Evolutionary conservation across 1,140 invertebrate genomes (phyloP), one percentile per base, ranked within the genome.

Genomic region (Cheumatopsyche charites): DNA sequence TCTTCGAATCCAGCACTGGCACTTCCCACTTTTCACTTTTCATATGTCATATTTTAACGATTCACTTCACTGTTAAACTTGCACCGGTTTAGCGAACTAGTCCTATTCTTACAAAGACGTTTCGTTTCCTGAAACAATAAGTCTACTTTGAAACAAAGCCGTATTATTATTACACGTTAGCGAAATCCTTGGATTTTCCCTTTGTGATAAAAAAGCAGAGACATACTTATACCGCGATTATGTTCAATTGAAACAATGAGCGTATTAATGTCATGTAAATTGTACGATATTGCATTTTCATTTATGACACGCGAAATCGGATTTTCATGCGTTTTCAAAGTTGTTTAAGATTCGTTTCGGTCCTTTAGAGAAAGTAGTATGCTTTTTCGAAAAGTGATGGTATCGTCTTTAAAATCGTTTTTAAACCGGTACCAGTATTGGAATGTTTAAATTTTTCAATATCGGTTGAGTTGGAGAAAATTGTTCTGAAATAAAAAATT

Each of bases 1-100:
- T 79, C 61, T 21, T 23, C 19, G 23, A 6, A 47, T 26, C 13
- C 4, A 58, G 23, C 43, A 66, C 42, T 47, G 21, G 23, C 17
- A 49, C 13, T 15, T 15, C 45, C 45, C 45, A 19, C 13, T 49
- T 19, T 15, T 15, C 13, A 19, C 45, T 15, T 19, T 49, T 36
- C 29, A 36, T 36, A 36, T 36, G 29, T 36, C 29, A 36, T 36
- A 36, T 36, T 36, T 4, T 36, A 36, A 36, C 3, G 9, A 9
- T 2, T 63, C n/a, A 15, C 17, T 23, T n/a, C 12, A 58, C 19
- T 21, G 23, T 25, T 58, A 25, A 58, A 12, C 17, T 19, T 52
- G 11, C 17, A 15, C 49, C 17, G 15, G 9, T 52, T 42, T 42
- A 6, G 41, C 41, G 12, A 42, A 42, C 12, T 12, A 12, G 41